Evolutionary conservation across 2,888 invertebrate genomes (phyloP), one percentile per base, ranked within the genome.

Genomic region (Ormia ochracea): DNA sequence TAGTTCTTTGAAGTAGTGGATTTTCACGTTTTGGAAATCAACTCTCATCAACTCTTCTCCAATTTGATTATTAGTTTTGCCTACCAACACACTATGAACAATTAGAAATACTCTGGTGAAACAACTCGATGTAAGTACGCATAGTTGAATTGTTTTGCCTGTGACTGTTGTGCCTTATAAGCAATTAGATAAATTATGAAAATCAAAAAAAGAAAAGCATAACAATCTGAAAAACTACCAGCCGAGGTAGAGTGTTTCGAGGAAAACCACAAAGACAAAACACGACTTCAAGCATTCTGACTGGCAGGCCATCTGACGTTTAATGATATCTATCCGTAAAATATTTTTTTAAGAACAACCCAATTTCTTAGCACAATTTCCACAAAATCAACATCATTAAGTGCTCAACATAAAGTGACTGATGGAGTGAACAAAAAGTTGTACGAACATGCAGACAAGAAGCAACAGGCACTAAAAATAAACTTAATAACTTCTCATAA

Each of bases 331-430:
- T 10, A 48, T 69, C 21, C 21, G 26, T 14, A 50, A 45, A 21
- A 48, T 38, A 23, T 58, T 48, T n/a, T 54, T 65, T 31, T 26
- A 70, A 74, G 54, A 54, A 26, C 70, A 70, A 61, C 61, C 66
- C 50, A 73, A 52, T 68, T 76, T 50, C 5, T 2, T 76, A 63
- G 66, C 68, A 66, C 68, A 73, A 36, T 76, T 76, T 76, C 72
- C 61, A 72, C 36, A 61, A 28, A 36, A 28, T 36, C 31, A 48
- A 14, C 9, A 19, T 19, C 7, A 19, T 36, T 17, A 43, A 28
- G n/a, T n/a, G n/a, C n/a, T n/a, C n/a, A n/a, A 10, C 1, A 72
- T 33, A 41, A 70, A n/a, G n/a, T 58, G 14, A 48, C 12, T 10
- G 3, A 7, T 10, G 38, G 61, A 31, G 19, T 66, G 59, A 70